Conservation (phyloP, 35 echinoderm and acorn worm genomes). For the Anneissia japonica region DNA sequence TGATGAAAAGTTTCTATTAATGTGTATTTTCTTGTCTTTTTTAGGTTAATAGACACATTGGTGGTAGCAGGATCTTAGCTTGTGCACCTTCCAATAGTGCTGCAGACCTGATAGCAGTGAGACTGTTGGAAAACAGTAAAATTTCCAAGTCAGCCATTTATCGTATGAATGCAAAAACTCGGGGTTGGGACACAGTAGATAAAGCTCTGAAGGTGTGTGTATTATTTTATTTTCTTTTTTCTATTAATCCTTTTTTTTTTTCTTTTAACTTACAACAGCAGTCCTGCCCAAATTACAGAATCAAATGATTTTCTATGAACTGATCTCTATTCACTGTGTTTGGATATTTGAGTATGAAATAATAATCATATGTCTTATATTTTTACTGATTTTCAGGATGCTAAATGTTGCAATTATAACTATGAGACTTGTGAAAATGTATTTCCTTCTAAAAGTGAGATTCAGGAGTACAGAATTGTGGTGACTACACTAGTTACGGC, state of each 20-base stretch:
- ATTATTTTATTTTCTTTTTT: not conserved
- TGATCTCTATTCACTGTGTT: too few relatives aligned
- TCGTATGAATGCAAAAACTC: slow-evolving; percentile 55
- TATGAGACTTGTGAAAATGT: not conserved
- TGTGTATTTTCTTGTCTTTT: too few relatives aligned
- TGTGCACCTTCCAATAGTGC: slow-evolving; percentile 99
- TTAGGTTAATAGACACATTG: slow-evolving; percentile 32
- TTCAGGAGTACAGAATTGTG: slow-evolving; percentile 61
- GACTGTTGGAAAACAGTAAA: slow-evolving; percentile 48
- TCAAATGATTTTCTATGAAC: too few relatives aligned
- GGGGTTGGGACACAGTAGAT: slow-evolving; percentile 47
- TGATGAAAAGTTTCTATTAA: too few relatives aligned
- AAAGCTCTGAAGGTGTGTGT: slow-evolving; percentile 47
- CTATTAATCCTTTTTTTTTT: not conserved
- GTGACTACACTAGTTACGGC: slow-evolving; percentile 57
- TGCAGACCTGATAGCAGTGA: slow-evolving; percentile 73
- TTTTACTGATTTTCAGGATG: not conserved
- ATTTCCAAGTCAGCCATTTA: slow-evolving; percentile 70
- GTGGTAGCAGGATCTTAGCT: slow-evolving; percentile 57
- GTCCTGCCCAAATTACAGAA: too few relatives aligned
- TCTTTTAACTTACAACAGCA: not conserved
- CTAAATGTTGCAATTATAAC: slow-evolving; percentile 3
- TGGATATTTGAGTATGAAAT: too few relatives aligned
- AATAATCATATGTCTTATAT: not conserved
- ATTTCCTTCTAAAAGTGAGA: slow-evolving; percentile 39